phyloP scores from a whole-genome alignment of 2,888 invertebrate genomes.

The Cybosia mesomella region DNA sequence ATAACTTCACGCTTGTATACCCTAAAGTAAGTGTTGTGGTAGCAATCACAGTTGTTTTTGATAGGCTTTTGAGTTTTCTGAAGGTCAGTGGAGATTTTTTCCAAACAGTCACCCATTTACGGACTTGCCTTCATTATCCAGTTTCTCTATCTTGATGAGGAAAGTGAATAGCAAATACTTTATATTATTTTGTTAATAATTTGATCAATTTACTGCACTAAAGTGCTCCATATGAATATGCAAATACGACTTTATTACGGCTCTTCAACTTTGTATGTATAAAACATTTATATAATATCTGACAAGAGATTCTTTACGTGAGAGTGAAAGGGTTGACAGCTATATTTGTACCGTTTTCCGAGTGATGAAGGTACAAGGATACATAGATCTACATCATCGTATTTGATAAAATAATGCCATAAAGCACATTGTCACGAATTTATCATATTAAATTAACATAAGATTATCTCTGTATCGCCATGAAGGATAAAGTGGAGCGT shows the following conservation, averaged over 20 bases:
- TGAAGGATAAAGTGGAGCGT: not conserved
- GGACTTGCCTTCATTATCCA: not conserved
- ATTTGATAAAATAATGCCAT: conserved; percentile 26
- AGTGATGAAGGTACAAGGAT: conserved; percentile 24
- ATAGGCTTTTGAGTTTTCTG: not conserved
- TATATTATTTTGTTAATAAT: not conserved
- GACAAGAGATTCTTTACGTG: conserved; percentile 12
- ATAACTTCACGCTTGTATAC: too few species aligned
- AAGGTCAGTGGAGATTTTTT: not conserved
- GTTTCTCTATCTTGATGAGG: not conserved
- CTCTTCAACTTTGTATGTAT: not conserved
- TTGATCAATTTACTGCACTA: not conserved
- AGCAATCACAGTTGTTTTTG: not conserved
- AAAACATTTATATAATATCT: conserved; percentile 12
- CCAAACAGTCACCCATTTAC: not conserved
- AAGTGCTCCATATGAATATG: not conserved
- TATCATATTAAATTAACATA: not conserved
- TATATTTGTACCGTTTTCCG: conserved; percentile 12
- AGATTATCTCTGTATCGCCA: not conserved
- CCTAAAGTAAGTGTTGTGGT: too few species aligned
- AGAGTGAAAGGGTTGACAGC: conserved; percentile 24
- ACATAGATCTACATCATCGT: not conserved
- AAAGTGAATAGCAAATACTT: not conserved
- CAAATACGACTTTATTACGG: not conserved
- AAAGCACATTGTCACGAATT: not conserved